These are phyloP conservation scores for Girardinus metallicus DNA, from an alignment of 2,797 vertebrate genomes.

Conservation along the genomic window DNA sequence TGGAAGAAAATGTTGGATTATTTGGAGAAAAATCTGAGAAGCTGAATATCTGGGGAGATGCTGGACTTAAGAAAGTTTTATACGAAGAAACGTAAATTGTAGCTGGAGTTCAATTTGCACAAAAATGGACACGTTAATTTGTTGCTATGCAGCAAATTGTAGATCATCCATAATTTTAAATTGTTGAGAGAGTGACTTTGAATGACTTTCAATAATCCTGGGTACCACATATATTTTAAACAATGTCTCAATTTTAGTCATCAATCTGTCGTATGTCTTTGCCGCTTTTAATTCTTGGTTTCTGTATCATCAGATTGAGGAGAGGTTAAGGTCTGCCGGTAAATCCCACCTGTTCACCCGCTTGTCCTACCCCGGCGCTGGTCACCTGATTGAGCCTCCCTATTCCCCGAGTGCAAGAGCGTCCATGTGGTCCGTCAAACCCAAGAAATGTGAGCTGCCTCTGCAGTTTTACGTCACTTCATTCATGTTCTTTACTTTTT, in stretches of 20 bases:
- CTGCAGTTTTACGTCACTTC: neutral
- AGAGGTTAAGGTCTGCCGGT: constrained; percentile 51
- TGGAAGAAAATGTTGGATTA: constrained; percentile 82
- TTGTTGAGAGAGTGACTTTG: neutral
- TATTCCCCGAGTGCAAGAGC: constrained; percentile 68
- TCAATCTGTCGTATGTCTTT: neutral
- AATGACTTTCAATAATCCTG: neutral
- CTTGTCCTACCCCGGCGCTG: constrained; percentile 82
- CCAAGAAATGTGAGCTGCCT: constrained; percentile 57
- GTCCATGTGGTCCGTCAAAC: constrained; percentile 63
- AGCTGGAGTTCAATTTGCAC: too few relatives aligned
- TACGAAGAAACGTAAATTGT: neutral
- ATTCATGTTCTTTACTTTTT: neutral
- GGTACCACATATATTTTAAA: neutral
- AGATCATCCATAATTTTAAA: neutral
- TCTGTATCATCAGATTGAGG: constrained; percentile 59
- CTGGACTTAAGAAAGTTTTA: neutral
- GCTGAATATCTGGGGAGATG: constrained; percentile 7
- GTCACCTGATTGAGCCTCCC: constrained; percentile 86
- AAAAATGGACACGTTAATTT: neutral
- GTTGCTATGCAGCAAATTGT: neutral
- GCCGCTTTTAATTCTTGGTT: constrained; percentile 8
- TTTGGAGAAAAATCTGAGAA: constrained; percentile 62
- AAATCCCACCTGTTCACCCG: constrained; percentile 73
- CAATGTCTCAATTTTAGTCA: neutral